phyloP scores from a whole-genome alignment of 2,113 vertebrate species.

The Sceloporus tristichus region DNA sequence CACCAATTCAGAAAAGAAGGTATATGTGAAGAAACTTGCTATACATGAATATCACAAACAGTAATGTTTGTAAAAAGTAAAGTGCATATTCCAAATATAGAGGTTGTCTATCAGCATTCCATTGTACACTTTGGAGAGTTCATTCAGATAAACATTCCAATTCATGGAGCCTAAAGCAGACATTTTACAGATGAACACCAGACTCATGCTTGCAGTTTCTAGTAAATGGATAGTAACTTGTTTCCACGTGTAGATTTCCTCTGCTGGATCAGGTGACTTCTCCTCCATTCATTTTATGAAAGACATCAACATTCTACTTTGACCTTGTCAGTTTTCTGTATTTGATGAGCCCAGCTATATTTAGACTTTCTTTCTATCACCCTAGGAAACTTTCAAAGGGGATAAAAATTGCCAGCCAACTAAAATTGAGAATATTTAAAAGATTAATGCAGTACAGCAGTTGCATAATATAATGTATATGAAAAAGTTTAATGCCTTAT shows the following conservation, averaged over 20 bases:
- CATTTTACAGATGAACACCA: neutral
- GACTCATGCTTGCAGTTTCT: neutral
- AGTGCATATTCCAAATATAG: too few species aligned
- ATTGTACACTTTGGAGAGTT: too few species aligned
- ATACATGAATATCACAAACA: too few species aligned
- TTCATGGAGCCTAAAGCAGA: neutral
- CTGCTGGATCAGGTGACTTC: neutral
- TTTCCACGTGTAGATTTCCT: neutral
- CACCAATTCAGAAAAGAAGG: too few species aligned
- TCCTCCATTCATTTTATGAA: neutral
- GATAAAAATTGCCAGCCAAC: conserved; percentile 37
- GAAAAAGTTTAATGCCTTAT: conserved; percentile 62
- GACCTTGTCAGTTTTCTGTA: conserved; percentile 30
- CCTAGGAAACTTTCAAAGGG: conserved; percentile 39
- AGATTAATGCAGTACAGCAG: conserved; percentile 58
- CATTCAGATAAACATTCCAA: neutral
- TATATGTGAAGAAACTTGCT: too few species aligned
- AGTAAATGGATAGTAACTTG: neutral
- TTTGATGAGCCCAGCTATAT: conserved; percentile 32
- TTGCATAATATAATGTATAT: conserved; percentile 53
- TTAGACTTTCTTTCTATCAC: conserved; percentile 23
- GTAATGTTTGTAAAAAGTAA: too few species aligned
- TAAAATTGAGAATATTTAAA: conserved; percentile 55
- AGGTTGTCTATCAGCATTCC: too few species aligned
- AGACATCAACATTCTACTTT: neutral